A percentile compares a stretch with the other conserved stretches of the same genome.
Evolutionary conservation across 1,140 invertebrate genomes (phyloP).

Genomic region (Lepidurus apus): DNA sequence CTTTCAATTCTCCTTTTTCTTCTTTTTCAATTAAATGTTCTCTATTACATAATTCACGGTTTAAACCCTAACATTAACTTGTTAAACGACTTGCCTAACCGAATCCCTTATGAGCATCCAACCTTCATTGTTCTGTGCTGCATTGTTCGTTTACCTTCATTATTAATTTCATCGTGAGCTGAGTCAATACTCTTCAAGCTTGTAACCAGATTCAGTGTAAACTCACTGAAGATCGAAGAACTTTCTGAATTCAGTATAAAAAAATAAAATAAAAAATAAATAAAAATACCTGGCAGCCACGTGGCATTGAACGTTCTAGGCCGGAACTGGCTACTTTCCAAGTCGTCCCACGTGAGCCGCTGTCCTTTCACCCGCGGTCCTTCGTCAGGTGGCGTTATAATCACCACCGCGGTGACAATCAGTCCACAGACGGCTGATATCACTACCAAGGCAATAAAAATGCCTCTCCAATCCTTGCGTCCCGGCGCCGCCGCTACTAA

Average conservation of each 20-base stretch:
- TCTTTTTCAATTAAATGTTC: no score
- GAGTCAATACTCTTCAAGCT: no score
- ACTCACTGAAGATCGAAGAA: neutral
- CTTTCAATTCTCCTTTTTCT: no score
- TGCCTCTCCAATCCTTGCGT: slow-evolving; percentile 82
- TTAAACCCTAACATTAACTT: no score
- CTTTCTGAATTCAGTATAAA: neutral
- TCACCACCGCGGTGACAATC: slow-evolving; percentile 32
- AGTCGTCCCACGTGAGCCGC: slow-evolving; percentile 60
- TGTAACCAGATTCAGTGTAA: no score
- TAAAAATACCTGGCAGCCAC: slow-evolving; percentile 80
- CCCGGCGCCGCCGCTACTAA: slow-evolving; percentile 70
- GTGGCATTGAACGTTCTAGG: slow-evolving; percentile 65
- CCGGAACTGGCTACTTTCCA: slow-evolving; percentile 57
- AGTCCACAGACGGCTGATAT: slow-evolving; percentile 72
- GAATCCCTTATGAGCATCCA: no score
- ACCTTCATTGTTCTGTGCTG: no score
- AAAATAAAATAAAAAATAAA: no score
- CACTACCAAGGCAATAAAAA: slow-evolving; percentile 79
- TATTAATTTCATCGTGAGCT: no score
- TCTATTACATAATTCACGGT: no score
- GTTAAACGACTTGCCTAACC: no score
- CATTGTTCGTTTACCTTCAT: no score
- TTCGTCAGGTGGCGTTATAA: slow-evolving; percentile 35
- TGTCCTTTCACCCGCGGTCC: slow-evolving; percentile 35